Evolutionary conservation across 2,113 vertebrate species (phyloP).

Genomic region (Silurus glanis): DNA sequence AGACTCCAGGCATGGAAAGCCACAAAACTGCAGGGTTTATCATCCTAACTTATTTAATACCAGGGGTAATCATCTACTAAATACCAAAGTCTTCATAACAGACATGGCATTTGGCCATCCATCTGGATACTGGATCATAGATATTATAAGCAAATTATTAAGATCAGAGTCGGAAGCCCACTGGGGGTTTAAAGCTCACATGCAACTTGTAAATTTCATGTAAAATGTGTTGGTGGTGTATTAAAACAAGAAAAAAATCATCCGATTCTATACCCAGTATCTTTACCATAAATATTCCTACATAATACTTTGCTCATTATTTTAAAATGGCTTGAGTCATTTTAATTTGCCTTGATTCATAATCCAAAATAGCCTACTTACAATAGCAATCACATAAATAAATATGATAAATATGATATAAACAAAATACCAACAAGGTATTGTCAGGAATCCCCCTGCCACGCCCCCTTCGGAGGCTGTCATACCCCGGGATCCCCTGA

Average conservation of each 20-base stretch:
- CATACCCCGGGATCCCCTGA: too few relatives aligned
- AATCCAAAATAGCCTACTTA: too few relatives aligned
- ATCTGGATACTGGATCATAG: not conserved
- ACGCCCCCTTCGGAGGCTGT: too few relatives aligned
- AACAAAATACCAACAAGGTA: too few relatives aligned
- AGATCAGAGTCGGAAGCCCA: not conserved
- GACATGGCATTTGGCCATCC: not conserved
- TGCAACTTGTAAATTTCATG: not conserved
- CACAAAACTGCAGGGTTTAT: not conserved
- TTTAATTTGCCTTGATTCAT: too few relatives aligned
- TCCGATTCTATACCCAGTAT: not conserved
- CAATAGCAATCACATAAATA: too few relatives aligned
- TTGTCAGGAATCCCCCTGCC: too few relatives aligned
- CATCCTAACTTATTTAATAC: not conserved
- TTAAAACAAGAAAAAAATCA: too few relatives aligned
- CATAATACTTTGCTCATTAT: not conserved
- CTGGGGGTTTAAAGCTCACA: not conserved
- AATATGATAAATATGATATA: too few relatives aligned
- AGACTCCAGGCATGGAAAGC: not conserved
- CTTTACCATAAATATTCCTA: not conserved
- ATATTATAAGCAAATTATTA: not conserved
- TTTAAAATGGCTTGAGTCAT: not conserved
- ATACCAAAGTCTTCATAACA: not conserved
- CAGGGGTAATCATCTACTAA: not conserved
- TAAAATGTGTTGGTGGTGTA: not conserved